These are phyloP conservation scores for Caranx ignobilis DNA, from an alignment of 2,113 vertebrate genomes.

Conservation along the genomic window DNA sequence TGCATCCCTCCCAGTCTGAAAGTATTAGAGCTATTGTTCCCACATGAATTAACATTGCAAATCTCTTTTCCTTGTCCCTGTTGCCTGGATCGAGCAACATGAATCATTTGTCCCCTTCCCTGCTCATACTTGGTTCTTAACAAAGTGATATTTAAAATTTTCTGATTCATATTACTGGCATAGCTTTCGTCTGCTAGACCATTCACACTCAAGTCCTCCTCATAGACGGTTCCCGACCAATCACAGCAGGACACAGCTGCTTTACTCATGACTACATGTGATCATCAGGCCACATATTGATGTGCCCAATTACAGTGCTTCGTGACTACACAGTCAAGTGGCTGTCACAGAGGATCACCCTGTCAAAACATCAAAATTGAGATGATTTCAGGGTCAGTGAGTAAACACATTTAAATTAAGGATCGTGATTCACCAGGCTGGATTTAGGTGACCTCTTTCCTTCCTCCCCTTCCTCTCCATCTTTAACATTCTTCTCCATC, in stretches of 20 bases:
- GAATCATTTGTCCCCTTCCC: constrained; percentile 44
- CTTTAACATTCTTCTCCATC: neutral
- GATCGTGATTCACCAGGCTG: constrained; percentile 38
- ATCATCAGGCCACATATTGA: constrained; percentile 26
- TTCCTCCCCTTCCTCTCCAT: constrained; percentile 1
- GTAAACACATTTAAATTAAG: constrained; percentile 35
- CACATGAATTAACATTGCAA: constrained; percentile 62
- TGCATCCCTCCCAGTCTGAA: constrained; percentile 31
- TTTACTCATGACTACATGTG: constrained; percentile 37
- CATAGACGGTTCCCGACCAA: constrained; percentile 4
- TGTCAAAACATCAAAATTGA: constrained; percentile 18
- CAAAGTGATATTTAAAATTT: constrained; percentile 39
- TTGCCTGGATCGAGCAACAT: constrained; percentile 33
- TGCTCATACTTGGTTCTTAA: constrained; percentile 36
- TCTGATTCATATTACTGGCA: constrained; percentile 39
- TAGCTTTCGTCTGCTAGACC: constrained; percentile 5
- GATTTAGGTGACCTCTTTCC: constrained; percentile 15
- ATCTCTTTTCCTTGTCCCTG: constrained; percentile 32
- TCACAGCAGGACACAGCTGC: neutral
- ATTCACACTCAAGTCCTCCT: constrained; percentile 38
- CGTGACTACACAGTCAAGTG: constrained; percentile 18
- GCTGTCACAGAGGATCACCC: constrained; percentile 5
- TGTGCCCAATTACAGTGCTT: constrained; percentile 35
- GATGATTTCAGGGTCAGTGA: constrained; percentile 22
- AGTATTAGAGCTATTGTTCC: constrained; percentile 54